Base-by-base conservation (phyloP, 1,140 invertebrate species). In the Drosophila carrolli region DNA sequence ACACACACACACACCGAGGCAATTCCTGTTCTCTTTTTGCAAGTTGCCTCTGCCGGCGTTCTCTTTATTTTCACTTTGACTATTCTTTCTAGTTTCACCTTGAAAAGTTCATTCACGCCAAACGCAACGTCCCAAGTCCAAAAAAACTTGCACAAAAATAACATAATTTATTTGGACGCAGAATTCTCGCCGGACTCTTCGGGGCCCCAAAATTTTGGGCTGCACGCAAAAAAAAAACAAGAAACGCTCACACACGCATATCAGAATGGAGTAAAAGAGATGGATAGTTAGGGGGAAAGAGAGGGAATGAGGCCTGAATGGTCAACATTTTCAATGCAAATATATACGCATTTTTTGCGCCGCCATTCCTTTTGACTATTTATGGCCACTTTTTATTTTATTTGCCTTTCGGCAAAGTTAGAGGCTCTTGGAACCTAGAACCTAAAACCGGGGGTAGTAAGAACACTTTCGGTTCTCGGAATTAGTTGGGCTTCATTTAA, bases 61-160 rank as follows among this genome's bases (percentile, higher is more conserved):
- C 75, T 88, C 53, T 46, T 62, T 54, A 61, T 37, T 70, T 76
- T 72, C 75, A 82, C 82, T 86, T 86, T 86, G 78, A 72, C 83
- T 88, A 89, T 89, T 84, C 85, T 90, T 72, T 81, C 84, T 88
- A 89, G 81, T 86, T 91, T 91, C 89, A 91, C 89, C 89, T 91
- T 91, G 89, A 91, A 91, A 91, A 91, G 89, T 91, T 91, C 89
- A 91, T 91, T 91, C 89, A 90, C 89, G 90, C 70, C 74, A 72
- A 88, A 88, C 83, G 78, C 81, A 90, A 74, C 81, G 78, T 72
- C 66, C 75, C 75, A 88, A 86, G 79, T 86, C 83, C 75, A 46
- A 53, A 54, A 56, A 58, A 89, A 88, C 84, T 89, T 89, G 84
- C 84, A 88, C 84, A 88, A 88, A 88, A 88, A 88, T 88, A 88